phyloP scores from a whole-genome alignment of 2,888 invertebrate species.

The Dexiosoma caninum region DNA sequence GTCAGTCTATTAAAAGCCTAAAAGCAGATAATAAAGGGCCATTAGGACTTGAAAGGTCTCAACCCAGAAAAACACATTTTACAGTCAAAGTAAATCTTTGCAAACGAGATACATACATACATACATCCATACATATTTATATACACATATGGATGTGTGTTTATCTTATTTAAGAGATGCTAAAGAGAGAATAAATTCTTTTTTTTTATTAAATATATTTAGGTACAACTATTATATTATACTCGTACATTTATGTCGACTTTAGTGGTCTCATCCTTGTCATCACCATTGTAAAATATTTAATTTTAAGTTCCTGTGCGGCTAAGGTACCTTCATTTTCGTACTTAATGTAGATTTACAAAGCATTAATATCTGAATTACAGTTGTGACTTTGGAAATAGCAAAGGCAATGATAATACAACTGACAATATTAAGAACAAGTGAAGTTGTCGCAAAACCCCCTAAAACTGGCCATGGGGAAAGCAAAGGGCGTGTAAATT shows the following conservation, averaged over 20 bases:
- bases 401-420: too few relatives aligned
- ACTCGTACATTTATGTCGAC: slow-evolving; percentile 66
- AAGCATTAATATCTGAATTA: background rate
- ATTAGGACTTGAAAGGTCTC: slow-evolving; percentile 78
- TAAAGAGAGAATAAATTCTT: slow-evolving; percentile 41
- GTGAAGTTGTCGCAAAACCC: too few relatives aligned
- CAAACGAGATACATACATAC: background rate
- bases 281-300: slow-evolving; percentile 71
- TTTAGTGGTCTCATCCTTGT: slow-evolving; percentile 65
- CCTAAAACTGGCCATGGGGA: too few relatives aligned
- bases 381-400: slow-evolving; percentile 27
- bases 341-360: background rate
- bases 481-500: too few relatives aligned
- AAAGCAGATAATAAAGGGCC: slow-evolving; percentile 78
- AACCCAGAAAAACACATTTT: slow-evolving; percentile 67
- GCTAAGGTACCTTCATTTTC: slow-evolving; percentile 36
- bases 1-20: slow-evolving; percentile 77
- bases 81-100: slow-evolving; percentile 12
- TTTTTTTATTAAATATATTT: slow-evolving; percentile 5
- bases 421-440: too few relatives aligned
- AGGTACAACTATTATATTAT: too few relatives aligned
- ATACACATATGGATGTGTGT: slow-evolving; percentile 1
- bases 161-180: slow-evolving; percentile 38
- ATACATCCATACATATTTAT: too few relatives aligned
- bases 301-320: slow-evolving; percentile 74